Evolutionary conservation across 2,888 invertebrate genomes (phyloP).

Genomic region (Lamellibrachia satsuma): DNA sequence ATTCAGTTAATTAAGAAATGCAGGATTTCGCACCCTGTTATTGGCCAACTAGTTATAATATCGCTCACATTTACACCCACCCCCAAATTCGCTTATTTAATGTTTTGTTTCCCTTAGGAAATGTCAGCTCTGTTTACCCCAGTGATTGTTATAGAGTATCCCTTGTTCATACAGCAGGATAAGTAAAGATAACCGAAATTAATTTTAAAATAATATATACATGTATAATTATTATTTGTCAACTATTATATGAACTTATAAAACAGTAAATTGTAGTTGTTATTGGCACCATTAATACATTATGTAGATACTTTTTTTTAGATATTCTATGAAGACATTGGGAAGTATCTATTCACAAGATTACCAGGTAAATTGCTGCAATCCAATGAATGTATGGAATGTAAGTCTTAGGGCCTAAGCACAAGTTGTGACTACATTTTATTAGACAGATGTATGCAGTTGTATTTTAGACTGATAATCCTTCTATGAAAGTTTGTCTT

Average conservation of each 20-base stretch:
- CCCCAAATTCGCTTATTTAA: too few species aligned
- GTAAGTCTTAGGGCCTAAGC: neutral
- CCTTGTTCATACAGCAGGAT: too few species aligned
- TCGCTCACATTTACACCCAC: neutral
- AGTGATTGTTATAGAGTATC: too few species aligned
- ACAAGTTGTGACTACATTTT: neutral
- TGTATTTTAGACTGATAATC: neutral
- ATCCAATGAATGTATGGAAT: neutral
- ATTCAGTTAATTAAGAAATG: neutral
- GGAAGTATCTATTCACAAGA: constrained; percentile 41
- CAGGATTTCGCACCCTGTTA: neutral
- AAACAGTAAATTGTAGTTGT: too few species aligned
- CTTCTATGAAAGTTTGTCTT: neutral
- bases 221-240: too few species aligned
- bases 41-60: neutral
- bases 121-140: too few species aligned
- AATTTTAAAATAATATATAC: too few species aligned
- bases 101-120: too few species aligned
- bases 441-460: neutral
- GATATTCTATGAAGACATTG: constrained; percentile 34
- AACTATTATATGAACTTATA: too few species aligned
- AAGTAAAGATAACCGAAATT: too few species aligned
- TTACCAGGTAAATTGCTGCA: constrained; percentile 35
- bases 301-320: constrained; percentile 23
- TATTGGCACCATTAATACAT: too few species aligned